Evolutionary conservation across 1,140 invertebrate genomes (phyloP), one percentile per base, ranked within the genome.

Genomic region (Palaemon carinicauda): DNA sequence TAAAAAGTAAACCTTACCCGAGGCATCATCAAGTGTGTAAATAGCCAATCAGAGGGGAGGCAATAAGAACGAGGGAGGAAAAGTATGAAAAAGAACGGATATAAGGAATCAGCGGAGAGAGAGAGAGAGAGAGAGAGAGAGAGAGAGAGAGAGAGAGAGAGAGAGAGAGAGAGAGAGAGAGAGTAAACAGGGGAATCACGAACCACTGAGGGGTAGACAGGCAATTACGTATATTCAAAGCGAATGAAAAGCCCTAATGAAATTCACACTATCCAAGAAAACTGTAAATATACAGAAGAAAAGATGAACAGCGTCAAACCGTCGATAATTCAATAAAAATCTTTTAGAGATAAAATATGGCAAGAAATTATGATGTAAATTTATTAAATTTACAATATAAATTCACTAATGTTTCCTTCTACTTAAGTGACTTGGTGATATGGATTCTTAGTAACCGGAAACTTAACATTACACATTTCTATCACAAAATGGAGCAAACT

Each of bases 11-110:
- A 50, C 73, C 73, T 33, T 33, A 75, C 29, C 51, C 33, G 15
- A 19, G 33, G 21, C 33, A 73, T 73, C 80, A 82, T 71, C 60
- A 82, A n/a, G 33, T 60, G 69, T 73, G 80, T 65, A 82, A 81
- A 81, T 82, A 82, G 69, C 65, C 60, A 80, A 80, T 80, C 78
- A 80, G 41, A 15, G 19, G 27, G 19, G 15, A 17, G 54, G 53
- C 24, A 10, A 65, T 21, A 27, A 15, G 50, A 19, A 14, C 31
- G 21, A 41, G 15, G 41, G 50, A 12, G 50, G 75, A 3, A 54
- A 27, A 19, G 77, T 27, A n/a, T 27, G 29, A 1, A 33, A 17
- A 10, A 29, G 41, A 19, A 31, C 15, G 29, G 51, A 12, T 1
- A 19, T 17, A 33, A 14, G 51, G 29, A n/a, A 1, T 12, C 24